These are phyloP conservation scores for Gallinago stenura DNA, from an alignment of 2,797 vertebrate genomes.

Conservation along the genomic window DNA sequence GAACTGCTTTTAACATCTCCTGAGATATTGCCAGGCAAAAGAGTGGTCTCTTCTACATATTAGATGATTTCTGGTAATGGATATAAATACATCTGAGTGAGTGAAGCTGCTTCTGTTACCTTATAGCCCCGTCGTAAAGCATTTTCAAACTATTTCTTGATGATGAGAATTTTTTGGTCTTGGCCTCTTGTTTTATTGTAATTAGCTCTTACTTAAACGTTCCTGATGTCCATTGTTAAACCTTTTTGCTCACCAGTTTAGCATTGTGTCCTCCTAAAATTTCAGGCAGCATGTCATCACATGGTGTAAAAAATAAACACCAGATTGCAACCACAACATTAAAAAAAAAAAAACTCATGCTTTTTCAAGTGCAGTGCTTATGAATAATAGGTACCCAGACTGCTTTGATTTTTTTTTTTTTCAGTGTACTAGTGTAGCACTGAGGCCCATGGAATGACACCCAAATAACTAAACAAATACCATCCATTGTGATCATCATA, in stretches of 20 bases:
- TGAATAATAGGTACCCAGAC: conserved; percentile 32
- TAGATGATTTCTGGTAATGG: conserved; percentile 15
- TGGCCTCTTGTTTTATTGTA: background rate
- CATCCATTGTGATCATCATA: background rate
- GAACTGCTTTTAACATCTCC: conserved; percentile 36
- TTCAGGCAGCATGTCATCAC: conserved; percentile 49
- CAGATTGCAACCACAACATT: conserved; percentile 63
- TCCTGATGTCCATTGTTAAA: conserved; percentile 37
- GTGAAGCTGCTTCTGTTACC: conserved; percentile 13
- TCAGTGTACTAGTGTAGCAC: background rate
- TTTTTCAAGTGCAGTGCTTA: conserved; percentile 28
- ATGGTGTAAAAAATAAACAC: conserved; percentile 66
- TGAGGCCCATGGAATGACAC: background rate
- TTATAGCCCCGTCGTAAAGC: conserved; percentile 7
- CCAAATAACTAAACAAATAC: conserved; percentile 21
- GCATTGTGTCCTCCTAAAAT: conserved; percentile 44
- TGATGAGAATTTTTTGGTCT: background rate
- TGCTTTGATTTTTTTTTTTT: background rate
- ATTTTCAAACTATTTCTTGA: conserved; percentile 6
- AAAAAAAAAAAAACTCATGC: background rate
- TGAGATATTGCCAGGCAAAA: conserved; percentile 39
- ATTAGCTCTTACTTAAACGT: conserved; percentile 2
- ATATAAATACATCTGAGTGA: conserved; percentile 16
- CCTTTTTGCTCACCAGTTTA: conserved; percentile 32
- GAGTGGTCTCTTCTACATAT: background rate